Base-by-base conservation (phyloP, 1,140 invertebrate genomes). In the Temnothorax longispinosus region DNA sequence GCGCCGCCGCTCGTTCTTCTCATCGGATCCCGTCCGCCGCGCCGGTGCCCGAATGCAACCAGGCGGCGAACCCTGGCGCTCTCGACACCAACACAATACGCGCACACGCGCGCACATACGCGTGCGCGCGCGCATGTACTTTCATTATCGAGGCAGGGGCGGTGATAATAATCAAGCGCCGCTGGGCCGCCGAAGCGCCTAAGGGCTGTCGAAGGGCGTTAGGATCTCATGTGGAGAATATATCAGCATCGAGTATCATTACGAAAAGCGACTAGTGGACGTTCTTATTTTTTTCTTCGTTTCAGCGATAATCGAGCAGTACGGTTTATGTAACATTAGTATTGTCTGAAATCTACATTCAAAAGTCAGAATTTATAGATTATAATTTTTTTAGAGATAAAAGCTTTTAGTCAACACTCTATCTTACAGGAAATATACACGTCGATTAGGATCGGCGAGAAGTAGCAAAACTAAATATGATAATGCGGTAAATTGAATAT, bases 151-250 rank as follows among this genome's bases (percentile, higher is more conserved):
- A 69, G 69, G 85, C 78, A 89, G 85, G 85, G 88, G 80, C 88
- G 89, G 88, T 87, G 89, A 89, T 90, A 90, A 90, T 90, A 87
- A 90, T 90, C 89, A 86, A 87, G 89, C 89, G 85, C 71, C 71
- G 88, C 87, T 67, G 88, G 84, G 69, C 87, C 74, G 67, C 52
- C 27, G 27, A 27, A 27, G 27, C 27, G 27, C 71, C 21, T 52
- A 64, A 47, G 74, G 75, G 82, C 67, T 74, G 69, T 44, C 80
- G 69, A 84, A 84, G 80, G 80, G 69, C 56, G 52, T 69, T n/a
- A 38, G 44, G 41, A 84, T 82, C 27, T 27, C 41, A 74, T 35
- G 47, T 60, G 56, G 27, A 18, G 52, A 71, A 82, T 72, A 60
- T 41, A 84, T 84, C 80, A 75, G 41, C 52, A 60, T 84, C 69